Percentiles rank a stretch among this genome's conserved stretches.
phyloP scores from a whole-genome alignment of 2,797 vertebrate species.

The Pangasius krempfi region DNA sequence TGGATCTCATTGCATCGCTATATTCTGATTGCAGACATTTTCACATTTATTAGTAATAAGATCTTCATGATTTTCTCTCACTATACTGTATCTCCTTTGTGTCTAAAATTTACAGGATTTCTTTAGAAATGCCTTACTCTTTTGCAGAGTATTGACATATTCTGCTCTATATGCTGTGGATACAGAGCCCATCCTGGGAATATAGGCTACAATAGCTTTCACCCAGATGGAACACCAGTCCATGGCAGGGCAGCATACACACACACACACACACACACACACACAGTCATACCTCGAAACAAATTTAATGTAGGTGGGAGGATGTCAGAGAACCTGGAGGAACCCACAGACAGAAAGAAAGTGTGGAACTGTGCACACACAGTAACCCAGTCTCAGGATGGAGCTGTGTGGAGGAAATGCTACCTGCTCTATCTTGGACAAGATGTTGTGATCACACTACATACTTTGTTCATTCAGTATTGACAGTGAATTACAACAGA shows the following conservation, averaged over 20 bases:
- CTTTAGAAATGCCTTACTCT: neutral
- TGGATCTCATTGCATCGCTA: neutral
- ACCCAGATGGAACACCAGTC: neutral
- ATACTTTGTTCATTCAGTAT: neutral
- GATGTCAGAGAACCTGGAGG: neutral
- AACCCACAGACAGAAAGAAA: neutral
- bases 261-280: neutral
- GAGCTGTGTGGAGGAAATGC: neutral
- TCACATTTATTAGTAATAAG: neutral
- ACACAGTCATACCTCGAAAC: neutral
- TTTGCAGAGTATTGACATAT: neutral
- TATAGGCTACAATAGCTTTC: neutral
- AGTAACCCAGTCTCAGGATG: neutral
- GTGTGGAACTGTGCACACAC: neutral
- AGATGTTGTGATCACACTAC: neutral
- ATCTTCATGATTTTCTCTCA: neutral
- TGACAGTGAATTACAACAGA: neutral
- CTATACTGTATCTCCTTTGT: neutral
- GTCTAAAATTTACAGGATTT: neutral
- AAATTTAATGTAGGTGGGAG: neutral
- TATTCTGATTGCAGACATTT: slow-evolving; percentile 10
- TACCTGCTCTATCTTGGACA: neutral
- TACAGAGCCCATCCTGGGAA: neutral
- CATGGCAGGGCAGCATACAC: neutral
- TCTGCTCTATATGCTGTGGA: neutral